Conservation (phyloP, 2,888 invertebrate species). For the Drosophila leonis region DNA sequence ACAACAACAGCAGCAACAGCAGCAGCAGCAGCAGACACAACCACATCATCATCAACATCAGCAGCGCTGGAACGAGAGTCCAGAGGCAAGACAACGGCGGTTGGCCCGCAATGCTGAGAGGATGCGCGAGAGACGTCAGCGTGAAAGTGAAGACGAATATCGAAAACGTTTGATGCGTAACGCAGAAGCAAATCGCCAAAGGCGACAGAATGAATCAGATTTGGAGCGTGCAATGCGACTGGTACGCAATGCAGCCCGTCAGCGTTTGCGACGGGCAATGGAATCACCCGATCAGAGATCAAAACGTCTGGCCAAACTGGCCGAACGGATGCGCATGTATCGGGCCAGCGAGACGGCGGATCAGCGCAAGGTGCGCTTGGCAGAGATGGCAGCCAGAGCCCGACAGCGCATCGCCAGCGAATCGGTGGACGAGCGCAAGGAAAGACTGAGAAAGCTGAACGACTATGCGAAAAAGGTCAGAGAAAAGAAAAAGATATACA, state of each 20-base stretch:
- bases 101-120: conserved; percentile 85
- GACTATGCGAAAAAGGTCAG: conserved; percentile 86
- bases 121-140: conserved; percentile 85
- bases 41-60: conserved; percentile 69
- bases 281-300: conserved; percentile 84
- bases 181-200: conserved; percentile 85
- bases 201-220: conserved; percentile 84
- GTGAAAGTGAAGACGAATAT: conserved; percentile 85
- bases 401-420: conserved; percentile 84
- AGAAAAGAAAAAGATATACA: conserved; percentile 85
- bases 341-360: conserved; percentile 84
- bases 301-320: conserved; percentile 83
- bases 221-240: conserved; percentile 85
- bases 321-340: conserved; percentile 85
- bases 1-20: conserved; percentile 10
- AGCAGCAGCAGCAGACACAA: conserved; percentile 47
- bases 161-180: conserved; percentile 84
- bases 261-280: conserved; percentile 85
- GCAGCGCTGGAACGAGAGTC: conserved; percentile 85
- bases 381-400: conserved; percentile 85
- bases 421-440: conserved; percentile 84
- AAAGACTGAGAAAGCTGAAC: conserved; percentile 85
- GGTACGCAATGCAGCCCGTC: conserved; percentile 85
- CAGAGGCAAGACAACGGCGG: conserved; percentile 84
- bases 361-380: conserved; percentile 84